These are phyloP conservation scores for Trypoxylon attenuatum DNA, from an alignment of 2,888 invertebrate genomes.

Conservation along the genomic window DNA sequence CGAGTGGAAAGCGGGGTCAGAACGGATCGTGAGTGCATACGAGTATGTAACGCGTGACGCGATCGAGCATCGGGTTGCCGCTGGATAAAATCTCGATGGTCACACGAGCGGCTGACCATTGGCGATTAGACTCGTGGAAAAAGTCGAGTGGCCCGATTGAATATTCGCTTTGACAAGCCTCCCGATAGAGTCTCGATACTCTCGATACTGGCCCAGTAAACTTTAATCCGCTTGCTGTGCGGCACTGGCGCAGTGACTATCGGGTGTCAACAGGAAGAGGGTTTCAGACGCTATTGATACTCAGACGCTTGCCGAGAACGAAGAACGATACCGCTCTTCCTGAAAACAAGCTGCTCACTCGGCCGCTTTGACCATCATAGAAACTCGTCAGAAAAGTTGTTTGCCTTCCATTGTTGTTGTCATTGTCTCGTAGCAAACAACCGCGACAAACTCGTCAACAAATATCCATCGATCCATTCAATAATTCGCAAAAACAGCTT, in stretches of 20 bases:
- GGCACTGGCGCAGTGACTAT: slow-evolving; percentile 45
- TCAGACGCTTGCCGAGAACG: slow-evolving; percentile 1
- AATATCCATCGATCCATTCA: too few species aligned
- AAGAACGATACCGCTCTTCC: slow-evolving; percentile 15
- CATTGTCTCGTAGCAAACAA: too few species aligned
- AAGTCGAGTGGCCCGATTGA: slow-evolving; percentile 30
- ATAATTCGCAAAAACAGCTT: too few species aligned
- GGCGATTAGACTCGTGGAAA: slow-evolving; percentile 26
- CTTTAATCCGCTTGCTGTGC: slow-evolving; percentile 55
- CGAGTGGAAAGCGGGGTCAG: too few species aligned
- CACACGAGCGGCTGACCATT: slow-evolving; percentile 35
- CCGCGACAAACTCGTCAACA: too few species aligned
- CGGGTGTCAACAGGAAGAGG: slow-evolving; percentile 38
- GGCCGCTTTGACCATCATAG: too few species aligned
- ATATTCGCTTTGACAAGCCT: slow-evolving; percentile 40
- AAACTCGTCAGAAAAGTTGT: too few species aligned
- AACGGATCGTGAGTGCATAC: slow-evolving; percentile 11
- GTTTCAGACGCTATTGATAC: slow-evolving; percentile 10
- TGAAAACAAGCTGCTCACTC: slow-evolving; percentile 24
- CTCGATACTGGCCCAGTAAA: slow-evolving; percentile 50
- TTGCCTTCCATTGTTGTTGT: too few species aligned
- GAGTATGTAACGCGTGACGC: slow-evolving; percentile 28
- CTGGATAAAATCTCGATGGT: slow-evolving; percentile 34
- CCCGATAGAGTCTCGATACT: slow-evolving; percentile 1
- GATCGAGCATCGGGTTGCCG: slow-evolving; percentile 23